Evolutionary conservation across 2,113 vertebrate species (phyloP), one percentile per base, ranked within the genome.

Genomic region (Mesembrinibis cayennensis): DNA sequence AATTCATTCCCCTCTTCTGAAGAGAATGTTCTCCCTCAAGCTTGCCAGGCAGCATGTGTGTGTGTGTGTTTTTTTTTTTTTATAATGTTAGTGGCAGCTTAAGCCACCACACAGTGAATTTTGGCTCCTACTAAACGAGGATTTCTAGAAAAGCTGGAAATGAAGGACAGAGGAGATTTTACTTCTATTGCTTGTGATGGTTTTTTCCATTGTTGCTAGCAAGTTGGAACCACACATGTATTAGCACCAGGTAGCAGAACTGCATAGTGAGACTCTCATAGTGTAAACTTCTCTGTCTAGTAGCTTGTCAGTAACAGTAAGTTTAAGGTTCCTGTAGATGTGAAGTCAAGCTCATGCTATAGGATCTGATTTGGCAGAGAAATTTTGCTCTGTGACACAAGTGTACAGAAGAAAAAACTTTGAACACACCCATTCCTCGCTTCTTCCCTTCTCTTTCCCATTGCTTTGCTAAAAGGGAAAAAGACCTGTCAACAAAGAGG

Each of bases 371-470:
- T 56, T 42, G 21, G 53, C 47, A 56, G 87, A 69, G 65, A 20
- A 82, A n/a, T 61, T 65, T 67, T 87, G 5, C 5, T 81, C 12
- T 69, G 14, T 50, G 56, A 19, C 8, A 27, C 13, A 36, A 42
- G 2, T 25, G 40, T 52, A 14, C 14, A n/a, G 53, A 38, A 52
- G 12, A 73, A 32, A 15, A 45, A 81, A 58, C 16, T 78, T 65
- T 8, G 5, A 55, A 61, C 3, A 3, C 19, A 3, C 4, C n/a
- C 8, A 0, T 77, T 90, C 13, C 13, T 82, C 1, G 1, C 7
- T 72, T 56, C 21, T 74, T 36, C 5, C 7, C 16, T 89, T 91
- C 26, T 47, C 30, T 87, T 89, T 93, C 23, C 30, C 3, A 3
- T 85, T 76, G 20, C 13, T 67, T 4, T 69, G 16, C 44, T 69